Percentiles rank a stretch among this genome's conserved stretches.
These are phyloP conservation scores for Gymnobelideus leadbeateri DNA, from an alignment of 2,113 vertebrate species.

Conservation along the genomic window DNA sequence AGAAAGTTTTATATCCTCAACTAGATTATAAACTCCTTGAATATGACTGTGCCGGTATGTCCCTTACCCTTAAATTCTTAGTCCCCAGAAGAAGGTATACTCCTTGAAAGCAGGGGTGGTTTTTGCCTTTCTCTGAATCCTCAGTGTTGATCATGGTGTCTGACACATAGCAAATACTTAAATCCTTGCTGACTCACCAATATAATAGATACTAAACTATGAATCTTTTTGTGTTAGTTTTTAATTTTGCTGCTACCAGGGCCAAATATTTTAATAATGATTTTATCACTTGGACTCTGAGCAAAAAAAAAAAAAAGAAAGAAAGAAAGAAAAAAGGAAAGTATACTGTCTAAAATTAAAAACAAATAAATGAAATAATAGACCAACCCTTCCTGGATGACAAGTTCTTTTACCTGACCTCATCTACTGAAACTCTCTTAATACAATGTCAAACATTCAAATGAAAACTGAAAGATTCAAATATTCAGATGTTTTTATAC, in stretches of 20 bases:
- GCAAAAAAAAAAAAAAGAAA: not conserved
- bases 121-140: not conserved
- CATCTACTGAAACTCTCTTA: not conserved
- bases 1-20: too few relatives aligned
- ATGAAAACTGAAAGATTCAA: not conserved
- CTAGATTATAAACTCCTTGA: too few relatives aligned
- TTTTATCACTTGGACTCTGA: not conserved
- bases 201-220: not conserved
- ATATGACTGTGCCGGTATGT: too few relatives aligned
- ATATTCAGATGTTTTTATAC: not conserved
- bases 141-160: not conserved
- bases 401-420: not conserved
- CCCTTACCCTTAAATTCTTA: too few relatives aligned
- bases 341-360: not conserved
- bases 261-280: not conserved
- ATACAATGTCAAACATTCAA: not conserved
- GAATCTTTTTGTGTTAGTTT: not conserved
- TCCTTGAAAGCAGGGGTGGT: not conserved
- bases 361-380: not conserved
- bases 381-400: not conserved
- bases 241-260: not conserved
- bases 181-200: not conserved
- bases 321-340: too few relatives aligned
- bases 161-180: not conserved
- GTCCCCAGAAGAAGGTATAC: not conserved